phyloP scores from a whole-genome alignment of 2,888 invertebrate genomes.

The Homarus gammarus region DNA sequence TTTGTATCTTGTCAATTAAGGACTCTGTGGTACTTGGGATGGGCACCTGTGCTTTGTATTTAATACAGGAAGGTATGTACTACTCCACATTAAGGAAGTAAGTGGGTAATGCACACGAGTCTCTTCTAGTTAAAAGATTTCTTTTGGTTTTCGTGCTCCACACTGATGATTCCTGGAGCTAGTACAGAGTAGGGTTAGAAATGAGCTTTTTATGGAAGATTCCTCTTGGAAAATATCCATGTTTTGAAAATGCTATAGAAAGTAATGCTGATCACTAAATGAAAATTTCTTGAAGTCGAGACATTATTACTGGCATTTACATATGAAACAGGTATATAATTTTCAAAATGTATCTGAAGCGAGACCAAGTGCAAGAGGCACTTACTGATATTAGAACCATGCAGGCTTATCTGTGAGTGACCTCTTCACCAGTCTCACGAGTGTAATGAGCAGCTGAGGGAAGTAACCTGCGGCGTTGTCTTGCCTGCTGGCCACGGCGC shows the following conservation, averaged over 20 bases:
- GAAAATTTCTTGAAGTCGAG: conserved; percentile 24
- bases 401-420: not conserved
- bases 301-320: conserved; percentile 44
- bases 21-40: conserved; percentile 49
- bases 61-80: conserved; percentile 36
- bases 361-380: conserved; percentile 17
- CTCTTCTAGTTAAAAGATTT: conserved; percentile 60
- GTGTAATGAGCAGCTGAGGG: conserved; percentile 30
- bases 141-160: conserved; percentile 51
- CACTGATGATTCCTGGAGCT: conserved; percentile 59
- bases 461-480: conserved; percentile 42
- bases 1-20: conserved; percentile 50
- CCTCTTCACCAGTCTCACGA: conserved; percentile 13
- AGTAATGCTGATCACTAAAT: conserved; percentile 42
- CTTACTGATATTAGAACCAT: conserved; percentile 8
- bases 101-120: conserved; percentile 63
- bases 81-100: conserved; percentile 28
- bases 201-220: conserved; percentile 55
- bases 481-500: conserved; percentile 62
- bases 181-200: conserved; percentile 66
- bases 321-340: conserved; percentile 21
- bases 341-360: not conserved
- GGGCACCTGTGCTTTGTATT: conserved; percentile 58
- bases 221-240: conserved; percentile 41
- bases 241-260: conserved; percentile 41